A percentile compares a stretch with the other conserved stretches of the same genome.
phyloP scores from a whole-genome alignment of 2,113 vertebrate genomes.

The Gorsachius goisagi region DNA sequence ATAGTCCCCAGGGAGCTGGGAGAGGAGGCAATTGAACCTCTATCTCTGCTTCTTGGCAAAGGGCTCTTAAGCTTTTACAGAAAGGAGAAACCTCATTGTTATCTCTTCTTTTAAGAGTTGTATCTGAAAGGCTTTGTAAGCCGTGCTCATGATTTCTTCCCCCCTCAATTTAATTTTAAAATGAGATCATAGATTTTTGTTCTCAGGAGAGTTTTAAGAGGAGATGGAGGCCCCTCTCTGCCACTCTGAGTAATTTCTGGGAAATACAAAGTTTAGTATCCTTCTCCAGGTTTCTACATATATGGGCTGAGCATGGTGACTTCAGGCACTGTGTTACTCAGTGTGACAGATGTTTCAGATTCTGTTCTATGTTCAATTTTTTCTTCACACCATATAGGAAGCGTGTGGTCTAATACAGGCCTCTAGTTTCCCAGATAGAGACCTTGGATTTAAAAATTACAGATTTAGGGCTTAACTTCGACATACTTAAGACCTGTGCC shows the following conservation, averaged over 20 bases:
- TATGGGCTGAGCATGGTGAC: neutral
- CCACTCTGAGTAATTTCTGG: neutral
- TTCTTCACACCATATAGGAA: neutral
- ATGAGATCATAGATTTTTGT: neutral
- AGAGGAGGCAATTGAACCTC: neutral
- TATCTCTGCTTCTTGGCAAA: neutral
- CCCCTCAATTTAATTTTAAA: neutral
- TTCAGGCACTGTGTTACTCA: neutral
- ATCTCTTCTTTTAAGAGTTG: neutral
- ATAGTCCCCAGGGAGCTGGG: neutral
- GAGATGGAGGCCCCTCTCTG: neutral
- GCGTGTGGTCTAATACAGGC: neutral
- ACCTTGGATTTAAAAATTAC: neutral
- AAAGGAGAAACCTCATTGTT: neutral
- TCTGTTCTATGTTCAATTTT: neutral
- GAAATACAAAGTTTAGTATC: neutral
- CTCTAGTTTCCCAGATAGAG: neutral
- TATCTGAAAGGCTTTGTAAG: neutral
- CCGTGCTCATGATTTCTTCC: neutral
- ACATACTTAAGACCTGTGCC: neutral
- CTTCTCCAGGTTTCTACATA: neutral
- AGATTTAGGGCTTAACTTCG: neutral
- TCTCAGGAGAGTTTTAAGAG: neutral
- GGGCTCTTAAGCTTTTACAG: neutral
- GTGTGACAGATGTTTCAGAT: neutral